A percentile compares a stretch with the other conserved stretches of the same genome.
phyloP scores from a whole-genome alignment of 1,140 invertebrate species.

The Liolophura sinensis region DNA sequence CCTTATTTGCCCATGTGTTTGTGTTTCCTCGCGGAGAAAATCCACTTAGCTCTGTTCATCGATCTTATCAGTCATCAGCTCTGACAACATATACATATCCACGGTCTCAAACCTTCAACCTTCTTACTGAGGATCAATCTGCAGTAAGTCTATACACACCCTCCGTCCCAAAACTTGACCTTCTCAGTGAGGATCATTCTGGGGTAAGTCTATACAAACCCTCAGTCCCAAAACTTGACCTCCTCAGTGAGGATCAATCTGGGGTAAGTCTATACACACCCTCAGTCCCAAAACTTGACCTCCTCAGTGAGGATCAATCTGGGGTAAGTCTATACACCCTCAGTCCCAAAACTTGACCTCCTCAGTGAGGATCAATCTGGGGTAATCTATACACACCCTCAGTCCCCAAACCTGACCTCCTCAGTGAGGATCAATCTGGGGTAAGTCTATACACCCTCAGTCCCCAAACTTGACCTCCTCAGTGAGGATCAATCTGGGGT shows the following conservation, averaged over 20 bases:
- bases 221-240: not conserved
- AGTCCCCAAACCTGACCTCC: too few relatives aligned
- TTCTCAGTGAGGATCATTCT: not conserved
- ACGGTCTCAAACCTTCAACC: conserved; percentile 74
- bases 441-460: too few relatives aligned
- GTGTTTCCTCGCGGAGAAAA: conserved; percentile 33
- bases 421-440: too few relatives aligned
- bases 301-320: not conserved
- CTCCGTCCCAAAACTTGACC: too few relatives aligned
- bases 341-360: too few relatives aligned
- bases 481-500: too few relatives aligned
- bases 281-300: not conserved
- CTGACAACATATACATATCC: conserved; percentile 74
- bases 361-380: too few relatives aligned
- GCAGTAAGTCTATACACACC: conserved; percentile 2
- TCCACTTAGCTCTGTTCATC: conserved; percentile 32
- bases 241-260: not conserved
- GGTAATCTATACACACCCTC: too few relatives aligned
- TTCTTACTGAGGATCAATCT: conserved; percentile 61
- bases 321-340: too few relatives aligned
- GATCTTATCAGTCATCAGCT: conserved; percentile 60
- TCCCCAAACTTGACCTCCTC: too few relatives aligned
- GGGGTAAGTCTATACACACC: not conserved
- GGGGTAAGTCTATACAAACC: not conserved
- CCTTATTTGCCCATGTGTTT: conserved; percentile 68